phyloP scores from a whole-genome alignment of 2,888 invertebrate genomes.

The Hirtodrosophila duncani region DNA sequence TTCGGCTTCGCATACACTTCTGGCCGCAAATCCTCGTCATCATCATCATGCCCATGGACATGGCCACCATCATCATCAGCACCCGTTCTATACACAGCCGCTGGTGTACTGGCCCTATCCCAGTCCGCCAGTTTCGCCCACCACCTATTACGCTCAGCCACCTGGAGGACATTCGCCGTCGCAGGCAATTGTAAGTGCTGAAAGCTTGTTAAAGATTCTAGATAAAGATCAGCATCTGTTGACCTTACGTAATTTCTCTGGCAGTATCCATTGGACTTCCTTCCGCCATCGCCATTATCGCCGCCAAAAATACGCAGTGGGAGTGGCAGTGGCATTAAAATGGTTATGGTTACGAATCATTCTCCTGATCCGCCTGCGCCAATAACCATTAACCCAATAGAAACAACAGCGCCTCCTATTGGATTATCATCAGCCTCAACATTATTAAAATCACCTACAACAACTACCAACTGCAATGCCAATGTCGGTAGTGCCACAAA shows the following conservation, averaged over 20 bases:
- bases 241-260: background rate
- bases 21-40: conserved; percentile 77
- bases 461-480: conserved; percentile 2
- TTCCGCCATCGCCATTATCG: conserved; percentile 67
- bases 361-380: no score
- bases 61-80: conserved; percentile 79
- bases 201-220: background rate
- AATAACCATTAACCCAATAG: conserved; percentile 2
- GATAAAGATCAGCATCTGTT: background rate
- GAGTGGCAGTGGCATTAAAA: no score
- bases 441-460: no score
- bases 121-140: conserved; percentile 95
- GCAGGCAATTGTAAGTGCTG: conserved; percentile 69
- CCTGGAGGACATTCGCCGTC: conserved; percentile 79
- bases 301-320: conserved; percentile 55
- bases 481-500: background rate
- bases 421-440: no score
- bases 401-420: conserved; percentile 13
- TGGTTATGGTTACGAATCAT: no score
- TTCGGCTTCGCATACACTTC: conserved; percentile 56
- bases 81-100: conserved; percentile 81
- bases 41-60: no score
- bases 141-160: conserved; percentile 87
- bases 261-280: conserved; percentile 76
- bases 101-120: conserved; percentile 96